Evolutionary conservation across 2,888 invertebrate genomes (phyloP).

Genomic region (Leucozona laternaria): DNA sequence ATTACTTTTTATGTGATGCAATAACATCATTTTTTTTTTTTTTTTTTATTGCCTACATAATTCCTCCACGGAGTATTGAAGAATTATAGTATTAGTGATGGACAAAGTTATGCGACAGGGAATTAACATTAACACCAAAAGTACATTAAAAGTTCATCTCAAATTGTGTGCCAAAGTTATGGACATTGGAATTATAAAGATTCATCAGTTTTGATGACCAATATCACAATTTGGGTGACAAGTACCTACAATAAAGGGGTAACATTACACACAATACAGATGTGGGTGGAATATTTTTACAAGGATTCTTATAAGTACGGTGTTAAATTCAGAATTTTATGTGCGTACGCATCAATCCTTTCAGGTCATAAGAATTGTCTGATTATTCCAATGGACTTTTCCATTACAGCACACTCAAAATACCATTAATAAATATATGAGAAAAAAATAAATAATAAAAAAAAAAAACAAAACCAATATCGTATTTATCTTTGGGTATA

Average conservation of each 20-base stretch:
- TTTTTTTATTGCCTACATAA: not conserved
- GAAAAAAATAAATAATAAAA: not conserved
- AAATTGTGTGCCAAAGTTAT: conserved; percentile 6
- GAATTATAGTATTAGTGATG: conserved; percentile 1
- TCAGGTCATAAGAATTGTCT: not conserved
- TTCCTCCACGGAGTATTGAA: not conserved
- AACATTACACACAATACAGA: not conserved
- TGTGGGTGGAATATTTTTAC: not conserved
- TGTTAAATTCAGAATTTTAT: not conserved
- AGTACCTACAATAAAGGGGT: not conserved
- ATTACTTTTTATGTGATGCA: conserved; percentile 51
- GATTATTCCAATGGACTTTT: conserved; percentile 19
- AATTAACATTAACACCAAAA: conserved; percentile 28
- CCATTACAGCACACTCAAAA: conserved; percentile 21
- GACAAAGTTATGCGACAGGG: conserved; percentile 18
- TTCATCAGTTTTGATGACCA: conserved; percentile 8
- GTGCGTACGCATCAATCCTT: not conserved
- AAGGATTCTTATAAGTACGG: not conserved
- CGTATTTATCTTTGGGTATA: conserved; percentile 21
- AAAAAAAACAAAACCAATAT: conserved; percentile 13
- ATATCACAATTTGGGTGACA: not conserved
- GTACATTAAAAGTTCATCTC: conserved; percentile 18
- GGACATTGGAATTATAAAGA: conserved; percentile 15
- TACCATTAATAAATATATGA: conserved; percentile 18
- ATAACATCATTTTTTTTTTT: conserved; percentile 21